Conservation (phyloP, 2,113 vertebrate genomes). For the Phycodurus eques region DNA sequence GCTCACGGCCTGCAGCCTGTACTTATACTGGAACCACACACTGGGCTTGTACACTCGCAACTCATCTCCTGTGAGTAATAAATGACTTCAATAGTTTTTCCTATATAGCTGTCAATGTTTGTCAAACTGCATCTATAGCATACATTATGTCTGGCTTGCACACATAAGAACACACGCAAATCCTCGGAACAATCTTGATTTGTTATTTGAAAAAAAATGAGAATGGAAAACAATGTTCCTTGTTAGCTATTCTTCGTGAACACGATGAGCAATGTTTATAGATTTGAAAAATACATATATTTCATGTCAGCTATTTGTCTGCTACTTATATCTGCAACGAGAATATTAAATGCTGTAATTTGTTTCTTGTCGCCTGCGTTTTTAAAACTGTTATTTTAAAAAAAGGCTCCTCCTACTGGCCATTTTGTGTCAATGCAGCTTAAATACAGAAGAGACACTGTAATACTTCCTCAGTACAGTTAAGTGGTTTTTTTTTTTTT, state of each 20-base stretch:
- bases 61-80: slow-evolving; percentile 78
- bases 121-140: not conserved
- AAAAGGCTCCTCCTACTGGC: slow-evolving; percentile 32
- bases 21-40: slow-evolving; percentile 84
- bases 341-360: not conserved
- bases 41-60: slow-evolving; percentile 75
- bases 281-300: not conserved
- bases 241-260: too few species aligned
- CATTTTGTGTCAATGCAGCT: not conserved
- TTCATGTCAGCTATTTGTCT: not conserved
- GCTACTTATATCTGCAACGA: not conserved
- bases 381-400: not conserved
- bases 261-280: too few species aligned
- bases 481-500: not conserved
- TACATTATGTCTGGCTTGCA: not conserved
- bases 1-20: slow-evolving; percentile 81
- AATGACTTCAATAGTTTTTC: not conserved
- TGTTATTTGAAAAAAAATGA: too few species aligned
- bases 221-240: too few species aligned
- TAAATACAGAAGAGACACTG: not conserved
- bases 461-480: not conserved
- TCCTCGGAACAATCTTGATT: too few species aligned
- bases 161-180: not conserved
- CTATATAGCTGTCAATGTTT: not conserved
- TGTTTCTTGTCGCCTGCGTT: not conserved